These are phyloP conservation scores for Hormiphora californensis DNA, from an alignment of 37 sponge, comb jelly and placozoan genomes.

Conservation along the genomic window DNA sequence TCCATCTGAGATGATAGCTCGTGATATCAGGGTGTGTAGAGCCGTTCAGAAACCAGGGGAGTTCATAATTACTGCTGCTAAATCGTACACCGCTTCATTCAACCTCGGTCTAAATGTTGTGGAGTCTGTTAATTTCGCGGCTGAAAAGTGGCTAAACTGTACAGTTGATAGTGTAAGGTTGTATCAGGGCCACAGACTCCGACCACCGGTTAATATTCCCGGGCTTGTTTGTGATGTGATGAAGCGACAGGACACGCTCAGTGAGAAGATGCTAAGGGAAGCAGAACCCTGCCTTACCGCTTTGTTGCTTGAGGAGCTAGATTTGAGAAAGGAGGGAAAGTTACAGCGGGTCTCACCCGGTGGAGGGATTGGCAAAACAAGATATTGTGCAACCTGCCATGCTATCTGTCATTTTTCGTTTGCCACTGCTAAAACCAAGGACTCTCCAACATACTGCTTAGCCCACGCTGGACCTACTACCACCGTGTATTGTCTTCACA, in stretches of 20 bases:
- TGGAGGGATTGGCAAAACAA: not conserved
- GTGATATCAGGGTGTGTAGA: not conserved
- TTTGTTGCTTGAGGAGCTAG: not conserved
- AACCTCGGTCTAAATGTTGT: slow-evolving; percentile 2
- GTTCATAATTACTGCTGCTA: slow-evolving; percentile 17
- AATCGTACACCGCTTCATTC: not conserved
- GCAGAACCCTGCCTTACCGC: slow-evolving; percentile 11
- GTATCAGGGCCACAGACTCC: not conserved
- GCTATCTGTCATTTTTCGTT: not conserved
- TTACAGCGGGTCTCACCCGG: not conserved
- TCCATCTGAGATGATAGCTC: not conserved
- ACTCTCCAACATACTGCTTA: not conserved
- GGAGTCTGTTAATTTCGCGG: slow-evolving; percentile 3
- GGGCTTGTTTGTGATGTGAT: not conserved
- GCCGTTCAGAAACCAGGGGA: slow-evolving; percentile 27
- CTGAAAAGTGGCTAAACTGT: not conserved
- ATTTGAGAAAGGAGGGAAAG: not conserved
- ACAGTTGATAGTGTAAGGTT: not conserved
- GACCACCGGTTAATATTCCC: slow-evolving; percentile 32
- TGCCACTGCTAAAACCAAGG: not conserved
- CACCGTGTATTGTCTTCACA: not conserved
- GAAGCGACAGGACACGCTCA: not conserved
- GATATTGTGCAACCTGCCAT: not conserved
- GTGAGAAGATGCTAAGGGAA: not conserved
- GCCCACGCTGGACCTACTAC: not conserved